phyloP scores from a whole-genome alignment of 1,140 invertebrate species.

The Sipha flava region DNA sequence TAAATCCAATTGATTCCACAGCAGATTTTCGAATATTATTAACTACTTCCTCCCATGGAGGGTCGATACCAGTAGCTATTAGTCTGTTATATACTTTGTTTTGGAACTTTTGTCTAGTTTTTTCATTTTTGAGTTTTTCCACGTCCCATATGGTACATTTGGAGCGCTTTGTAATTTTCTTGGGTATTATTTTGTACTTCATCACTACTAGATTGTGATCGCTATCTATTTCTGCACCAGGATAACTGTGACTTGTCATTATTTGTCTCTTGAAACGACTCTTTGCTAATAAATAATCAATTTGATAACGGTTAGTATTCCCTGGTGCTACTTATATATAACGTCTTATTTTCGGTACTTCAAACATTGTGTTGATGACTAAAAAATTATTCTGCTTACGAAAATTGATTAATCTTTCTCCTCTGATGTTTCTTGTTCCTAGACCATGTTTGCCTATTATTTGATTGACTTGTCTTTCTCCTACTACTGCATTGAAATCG shows the following conservation, averaged over 20 bases:
- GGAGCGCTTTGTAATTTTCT: neutral
- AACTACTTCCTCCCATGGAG: neutral
- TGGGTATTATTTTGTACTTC: neutral
- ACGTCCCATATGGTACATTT: constrained; percentile 16
- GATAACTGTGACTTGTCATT: neutral
- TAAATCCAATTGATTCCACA: neutral
- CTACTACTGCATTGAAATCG: constrained; percentile 39
- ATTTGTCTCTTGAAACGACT: neutral
- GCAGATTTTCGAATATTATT: neutral
- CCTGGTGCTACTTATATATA: constrained; percentile 42
- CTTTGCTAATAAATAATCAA: constrained; percentile 41
- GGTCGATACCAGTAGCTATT: neutral
- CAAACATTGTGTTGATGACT: constrained; percentile 40
- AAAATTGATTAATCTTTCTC: neutral
- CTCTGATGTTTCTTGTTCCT: neutral
- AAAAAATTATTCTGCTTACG: constrained; percentile 3
- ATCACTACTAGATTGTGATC: too few species aligned
- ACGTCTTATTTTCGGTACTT: constrained; percentile 38
- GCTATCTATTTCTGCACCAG: too few species aligned
- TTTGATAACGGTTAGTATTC: constrained; percentile 41
- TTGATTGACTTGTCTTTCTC: constrained; percentile 25
- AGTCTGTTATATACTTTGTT: neutral
- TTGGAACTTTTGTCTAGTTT: neutral
- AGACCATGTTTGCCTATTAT: neutral
- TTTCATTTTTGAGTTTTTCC: neutral